A percentile compares a stretch with the other conserved stretches of the same genome.
These are phyloP conservation scores for Catharus fuscescens DNA, from an alignment of 2,113 vertebrate genomes.

Conservation along the genomic window DNA sequence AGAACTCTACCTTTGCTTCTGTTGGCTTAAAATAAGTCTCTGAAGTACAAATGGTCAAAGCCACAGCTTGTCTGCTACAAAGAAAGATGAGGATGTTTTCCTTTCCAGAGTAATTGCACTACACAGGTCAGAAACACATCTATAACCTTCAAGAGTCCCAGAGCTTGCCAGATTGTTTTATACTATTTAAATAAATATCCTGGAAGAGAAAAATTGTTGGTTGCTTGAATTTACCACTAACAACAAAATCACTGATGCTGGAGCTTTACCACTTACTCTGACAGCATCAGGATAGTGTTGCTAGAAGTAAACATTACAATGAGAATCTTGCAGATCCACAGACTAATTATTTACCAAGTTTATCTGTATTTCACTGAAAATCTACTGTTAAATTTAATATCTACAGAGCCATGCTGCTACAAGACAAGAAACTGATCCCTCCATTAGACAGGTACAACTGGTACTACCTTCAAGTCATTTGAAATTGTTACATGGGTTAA, in stretches of 20 bases:
- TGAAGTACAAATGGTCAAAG: neutral
- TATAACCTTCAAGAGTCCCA: neutral
- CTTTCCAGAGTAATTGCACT: neutral
- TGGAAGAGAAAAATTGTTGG: constrained; percentile 15
- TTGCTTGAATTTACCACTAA: constrained; percentile 76
- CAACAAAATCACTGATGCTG: constrained; percentile 98
- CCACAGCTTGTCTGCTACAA: neutral
- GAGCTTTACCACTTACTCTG: constrained; percentile 86
- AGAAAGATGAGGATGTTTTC: neutral
- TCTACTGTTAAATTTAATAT: neutral
- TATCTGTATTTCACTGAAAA: neutral
- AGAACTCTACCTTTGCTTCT: neutral
- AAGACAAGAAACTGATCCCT: neutral
- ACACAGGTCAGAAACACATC: neutral
- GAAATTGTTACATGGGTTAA: neutral
- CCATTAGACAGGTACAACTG: neutral
- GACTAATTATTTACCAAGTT: neutral
- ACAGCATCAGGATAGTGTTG: constrained; percentile 91
- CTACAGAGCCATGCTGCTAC: neutral
- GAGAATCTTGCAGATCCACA: constrained; percentile 58
- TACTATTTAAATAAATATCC: neutral
- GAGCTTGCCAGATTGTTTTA: neutral
- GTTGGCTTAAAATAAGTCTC: neutral
- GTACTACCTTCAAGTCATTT: neutral
- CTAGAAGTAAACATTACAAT: constrained; percentile 75